A percentile compares a stretch with the other conserved stretches of the same genome.
Evolutionary conservation across 2,888 invertebrate genomes (phyloP).

Genomic region (Matsumyia berberina): DNA sequence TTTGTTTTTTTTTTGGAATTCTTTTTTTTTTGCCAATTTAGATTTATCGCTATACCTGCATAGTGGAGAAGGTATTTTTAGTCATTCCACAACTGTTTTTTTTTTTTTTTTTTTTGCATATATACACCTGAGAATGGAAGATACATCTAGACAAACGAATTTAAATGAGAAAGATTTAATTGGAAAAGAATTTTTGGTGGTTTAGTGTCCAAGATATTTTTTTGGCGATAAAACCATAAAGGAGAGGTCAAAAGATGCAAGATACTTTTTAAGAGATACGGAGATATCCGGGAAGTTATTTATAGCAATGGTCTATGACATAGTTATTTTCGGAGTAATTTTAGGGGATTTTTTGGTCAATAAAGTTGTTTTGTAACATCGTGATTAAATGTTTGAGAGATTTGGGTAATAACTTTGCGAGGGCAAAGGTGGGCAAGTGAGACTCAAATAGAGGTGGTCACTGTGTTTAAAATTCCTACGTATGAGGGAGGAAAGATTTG

Average conservation of each 20-base stretch:
- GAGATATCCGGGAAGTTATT: conserved; percentile 63
- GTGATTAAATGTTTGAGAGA: too few species aligned
- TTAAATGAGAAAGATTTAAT: conserved; percentile 49
- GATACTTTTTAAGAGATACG: conserved; percentile 24
- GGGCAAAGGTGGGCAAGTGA: not conserved
- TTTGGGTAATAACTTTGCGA: not conserved
- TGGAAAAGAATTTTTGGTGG: conserved; percentile 31
- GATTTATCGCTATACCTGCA: conserved; percentile 42
- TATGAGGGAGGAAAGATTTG: too few species aligned
- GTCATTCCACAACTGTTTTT: conserved; percentile 54
- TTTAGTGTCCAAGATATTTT: conserved; percentile 14
- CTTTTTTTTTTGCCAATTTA: conserved; percentile 42
- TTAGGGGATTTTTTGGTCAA: not conserved
- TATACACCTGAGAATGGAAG: conserved; percentile 44
- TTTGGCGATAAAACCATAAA: conserved; percentile 41
- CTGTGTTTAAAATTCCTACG: too few species aligned
- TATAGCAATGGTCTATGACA: conserved; percentile 34
- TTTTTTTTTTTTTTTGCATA: conserved; percentile 55
- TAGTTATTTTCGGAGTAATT: conserved; percentile 11
- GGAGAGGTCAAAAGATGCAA: conserved; percentile 53
- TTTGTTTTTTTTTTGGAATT: conserved; percentile 1
- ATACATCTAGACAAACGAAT: conserved; percentile 23
- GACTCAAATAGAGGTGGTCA: too few species aligned
- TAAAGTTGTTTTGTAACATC: conserved; percentile 1
- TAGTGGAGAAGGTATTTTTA: conserved; percentile 32